Conservation (phyloP, 2,113 vertebrate species). For the Mobula hypostoma region DNA sequence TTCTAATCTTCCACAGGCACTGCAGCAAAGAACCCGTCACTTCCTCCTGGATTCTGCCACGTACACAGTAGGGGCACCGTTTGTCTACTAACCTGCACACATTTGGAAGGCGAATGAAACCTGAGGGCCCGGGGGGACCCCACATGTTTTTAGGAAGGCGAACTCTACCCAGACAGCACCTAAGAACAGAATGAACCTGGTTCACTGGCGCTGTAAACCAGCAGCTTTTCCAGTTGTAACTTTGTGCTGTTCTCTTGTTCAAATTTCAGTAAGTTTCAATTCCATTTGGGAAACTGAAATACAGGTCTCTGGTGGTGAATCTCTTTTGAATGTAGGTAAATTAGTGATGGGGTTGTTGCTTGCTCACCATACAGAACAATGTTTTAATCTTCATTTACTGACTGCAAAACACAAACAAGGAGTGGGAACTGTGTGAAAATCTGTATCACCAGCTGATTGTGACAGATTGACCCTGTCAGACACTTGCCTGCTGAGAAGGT, state of each 20-base stretch:
- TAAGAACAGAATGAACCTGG: too few species aligned
- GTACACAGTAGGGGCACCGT: too few species aligned
- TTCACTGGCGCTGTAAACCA: too few species aligned
- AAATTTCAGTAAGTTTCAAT: not conserved
- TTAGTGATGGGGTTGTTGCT: not conserved
- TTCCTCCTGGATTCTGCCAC: too few species aligned
- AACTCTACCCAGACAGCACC: too few species aligned
- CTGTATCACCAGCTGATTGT: not conserved
- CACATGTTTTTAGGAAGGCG: too few species aligned
- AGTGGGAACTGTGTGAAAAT: not conserved
- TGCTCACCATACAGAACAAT: not conserved
- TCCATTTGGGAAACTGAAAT: not conserved
- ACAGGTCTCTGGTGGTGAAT: not conserved
- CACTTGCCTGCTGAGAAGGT: not conserved
- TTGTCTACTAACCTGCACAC: too few species aligned
- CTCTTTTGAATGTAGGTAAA: not conserved
- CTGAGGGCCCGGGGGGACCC: too few species aligned
- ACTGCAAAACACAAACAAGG: not conserved
- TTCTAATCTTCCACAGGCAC: too few species aligned
- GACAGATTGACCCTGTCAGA: not conserved
- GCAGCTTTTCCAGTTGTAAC: too few species aligned
- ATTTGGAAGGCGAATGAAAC: too few species aligned
- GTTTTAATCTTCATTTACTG: not conserved
- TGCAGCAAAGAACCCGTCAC: too few species aligned
- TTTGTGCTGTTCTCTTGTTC: not conserved